phyloP scores from a whole-genome alignment of 2,888 invertebrate genomes.

The Hypercompe scribonia region DNA sequence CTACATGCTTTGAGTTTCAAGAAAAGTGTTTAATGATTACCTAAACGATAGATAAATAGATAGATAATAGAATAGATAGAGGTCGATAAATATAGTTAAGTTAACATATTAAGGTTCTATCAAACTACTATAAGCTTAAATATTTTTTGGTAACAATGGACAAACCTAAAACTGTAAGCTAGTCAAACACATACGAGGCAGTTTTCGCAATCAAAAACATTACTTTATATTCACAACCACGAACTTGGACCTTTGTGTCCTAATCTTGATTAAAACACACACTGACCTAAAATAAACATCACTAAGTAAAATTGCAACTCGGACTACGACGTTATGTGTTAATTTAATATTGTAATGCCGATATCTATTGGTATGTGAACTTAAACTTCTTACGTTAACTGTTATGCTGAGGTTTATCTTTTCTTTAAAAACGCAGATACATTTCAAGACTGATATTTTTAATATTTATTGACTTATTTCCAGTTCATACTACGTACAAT shows the following conservation, averaged over 20 bases:
- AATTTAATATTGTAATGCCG: not conserved
- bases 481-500: too few species aligned
- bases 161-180: not conserved
- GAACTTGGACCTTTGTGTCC: constrained; percentile 14
- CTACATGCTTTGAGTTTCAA: too few species aligned
- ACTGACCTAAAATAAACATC: constrained; percentile 27
- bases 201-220: not conserved
- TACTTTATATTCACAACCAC: constrained; percentile 11
- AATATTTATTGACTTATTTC: too few species aligned
- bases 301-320: constrained; percentile 21
- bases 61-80: too few species aligned
- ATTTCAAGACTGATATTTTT: too few species aligned
- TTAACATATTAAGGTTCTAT: too few species aligned
- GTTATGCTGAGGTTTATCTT: too few species aligned
- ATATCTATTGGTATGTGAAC: not conserved
- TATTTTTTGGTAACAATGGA: not conserved
- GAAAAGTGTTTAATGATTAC: too few species aligned
- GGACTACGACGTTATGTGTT: constrained; percentile 5
- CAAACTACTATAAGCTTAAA: too few species aligned
- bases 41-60: too few species aligned
- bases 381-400: not conserved
- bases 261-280: constrained; percentile 32
- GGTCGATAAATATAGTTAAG: too few species aligned
- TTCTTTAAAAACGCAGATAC: too few species aligned
- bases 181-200: not conserved